A percentile compares a stretch with the other conserved stretches of the same genome.
phyloP scores from a whole-genome alignment of 23 tunicate species.

The Botrylloides violaceus region DNA sequence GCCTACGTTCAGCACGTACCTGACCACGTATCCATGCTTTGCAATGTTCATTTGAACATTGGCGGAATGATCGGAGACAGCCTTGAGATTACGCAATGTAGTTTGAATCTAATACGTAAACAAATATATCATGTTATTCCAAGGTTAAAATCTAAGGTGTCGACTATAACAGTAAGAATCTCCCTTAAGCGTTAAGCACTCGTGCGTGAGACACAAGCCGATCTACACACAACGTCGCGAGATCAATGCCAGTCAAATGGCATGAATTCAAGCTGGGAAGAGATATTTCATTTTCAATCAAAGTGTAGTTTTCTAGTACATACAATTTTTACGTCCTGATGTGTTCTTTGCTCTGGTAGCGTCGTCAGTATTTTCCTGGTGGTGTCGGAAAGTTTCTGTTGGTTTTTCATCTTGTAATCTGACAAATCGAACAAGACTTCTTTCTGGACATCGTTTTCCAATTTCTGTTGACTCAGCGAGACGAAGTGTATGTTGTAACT shows the following conservation, averaged over 20 bases:
- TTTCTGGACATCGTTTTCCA: slow-evolving; percentile 17
- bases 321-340: slow-evolving; percentile 59
- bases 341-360: slow-evolving; percentile 44
- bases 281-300: neutral
- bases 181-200: too few relatives aligned
- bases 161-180: too few relatives aligned
- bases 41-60: slow-evolving; percentile 60
- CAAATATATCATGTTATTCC: neutral
- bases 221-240: neutral
- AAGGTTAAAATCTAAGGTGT: too few relatives aligned
- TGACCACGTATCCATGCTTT: slow-evolving; percentile 53
- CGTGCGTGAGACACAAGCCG: too few relatives aligned
- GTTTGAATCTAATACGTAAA: slow-evolving; percentile 55
- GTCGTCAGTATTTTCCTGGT: slow-evolving; percentile 30
- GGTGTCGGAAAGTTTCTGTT: slow-evolving; percentile 66
- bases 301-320: neutral
- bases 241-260: neutral
- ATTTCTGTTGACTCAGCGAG: slow-evolving; percentile 1
- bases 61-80: slow-evolving; percentile 60
- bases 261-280: neutral
- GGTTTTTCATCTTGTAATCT: slow-evolving; percentile 81
- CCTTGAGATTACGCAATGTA: slow-evolving; percentile 66
- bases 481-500: slow-evolving; percentile 61
- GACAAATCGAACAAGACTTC: slow-evolving; percentile 75
- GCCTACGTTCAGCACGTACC: too few relatives aligned